Evolutionary conservation across 2,888 invertebrate species (phyloP).

Genomic region (Colletes collaris): DNA sequence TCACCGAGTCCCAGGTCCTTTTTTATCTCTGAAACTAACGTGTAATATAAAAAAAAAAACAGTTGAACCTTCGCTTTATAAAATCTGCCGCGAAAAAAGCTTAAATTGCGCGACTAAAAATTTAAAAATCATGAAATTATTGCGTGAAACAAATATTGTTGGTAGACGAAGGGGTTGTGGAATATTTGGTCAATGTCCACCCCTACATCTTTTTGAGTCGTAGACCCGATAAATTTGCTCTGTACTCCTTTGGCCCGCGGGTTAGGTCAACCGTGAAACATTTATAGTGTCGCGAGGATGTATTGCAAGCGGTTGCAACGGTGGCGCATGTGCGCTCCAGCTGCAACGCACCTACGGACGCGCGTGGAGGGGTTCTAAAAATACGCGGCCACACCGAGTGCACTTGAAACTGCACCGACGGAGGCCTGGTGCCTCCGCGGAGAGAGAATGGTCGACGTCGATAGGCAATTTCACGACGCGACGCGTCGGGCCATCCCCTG

Average conservation of each 20-base stretch:
- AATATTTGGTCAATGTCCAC: no score
- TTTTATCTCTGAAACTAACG: no score
- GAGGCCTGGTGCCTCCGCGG: slow-evolving; percentile 22
- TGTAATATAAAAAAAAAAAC: no score
- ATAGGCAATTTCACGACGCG: slow-evolving; percentile 46
- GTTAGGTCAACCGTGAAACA: slow-evolving; percentile 72
- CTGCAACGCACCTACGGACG: slow-evolving; percentile 70
- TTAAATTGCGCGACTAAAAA: no score
- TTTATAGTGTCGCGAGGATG: slow-evolving; percentile 68
- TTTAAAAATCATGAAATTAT: no score
- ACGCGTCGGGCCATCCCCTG: slow-evolving; percentile 25
- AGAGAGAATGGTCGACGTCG: slow-evolving; percentile 44
- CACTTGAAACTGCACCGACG: slow-evolving; percentile 71
- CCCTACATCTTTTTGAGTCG: no score
- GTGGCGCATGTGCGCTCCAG: slow-evolving; percentile 77
- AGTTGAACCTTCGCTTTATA: no score
- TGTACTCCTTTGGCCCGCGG: slow-evolving; percentile 16
- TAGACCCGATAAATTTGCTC: slow-evolving; percentile 55
- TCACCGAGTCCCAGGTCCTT: slow-evolving; percentile 5
- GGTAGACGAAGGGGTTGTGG: no score
- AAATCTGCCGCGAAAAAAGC: no score
- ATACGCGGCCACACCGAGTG: slow-evolving; percentile 72
- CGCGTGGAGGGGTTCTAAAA: slow-evolving; percentile 74
- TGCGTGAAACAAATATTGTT: no score
- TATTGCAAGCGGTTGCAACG: slow-evolving; percentile 14